Base-by-base conservation (phyloP, 2,888 invertebrate species). In the Drosophila macrospina region DNA sequence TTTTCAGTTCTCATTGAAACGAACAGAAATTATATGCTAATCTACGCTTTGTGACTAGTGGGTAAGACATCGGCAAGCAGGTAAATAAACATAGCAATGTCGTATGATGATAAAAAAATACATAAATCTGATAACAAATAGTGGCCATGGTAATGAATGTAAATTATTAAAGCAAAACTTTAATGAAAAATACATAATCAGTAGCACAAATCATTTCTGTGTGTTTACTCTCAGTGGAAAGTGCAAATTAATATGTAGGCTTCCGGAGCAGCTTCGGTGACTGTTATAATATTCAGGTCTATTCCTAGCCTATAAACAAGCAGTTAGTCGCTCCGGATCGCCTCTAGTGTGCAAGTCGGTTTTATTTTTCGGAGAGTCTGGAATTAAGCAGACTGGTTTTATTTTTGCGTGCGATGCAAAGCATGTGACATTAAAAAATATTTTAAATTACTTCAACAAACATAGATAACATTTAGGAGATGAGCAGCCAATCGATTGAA, bases 401-500 rank as follows among this genome's bases (percentile, higher is more conserved):
- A n/a, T 51, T 45, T 62, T 36, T 56, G 42, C 41, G 11, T 30
- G 42, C 45, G 47, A 26, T 30, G 36, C 37, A 54, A 63, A 61
- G 69, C 81, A 84, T 86, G 88, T 85, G 88, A 88, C 69, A 69
- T 65, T 65, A 28, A 60, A 59, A 69, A 55, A 30, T 15, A 24
- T 13, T 47, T 50, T 41, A 50, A 52, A 30, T 30, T 24, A 24
- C 32, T 16, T 20, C n/a, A 20, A 20, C 24, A 48, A 45, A 67
- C 36, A 72, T 6, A 56, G 20, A 20, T n/a, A 37, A 44, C 11
- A 55, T 30, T 45, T 30, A 0, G 1, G 55, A 59, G 39, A 89
- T 88, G 89, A 74, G 52, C 28, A 74, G 32, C 6, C 66, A 68
- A 39, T 15, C 50, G 5, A 69, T 70, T 15, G 56, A 78, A 55